Base-by-base conservation (phyloP, 2,113 vertebrate species). In the Tetrao urogallus region DNA sequence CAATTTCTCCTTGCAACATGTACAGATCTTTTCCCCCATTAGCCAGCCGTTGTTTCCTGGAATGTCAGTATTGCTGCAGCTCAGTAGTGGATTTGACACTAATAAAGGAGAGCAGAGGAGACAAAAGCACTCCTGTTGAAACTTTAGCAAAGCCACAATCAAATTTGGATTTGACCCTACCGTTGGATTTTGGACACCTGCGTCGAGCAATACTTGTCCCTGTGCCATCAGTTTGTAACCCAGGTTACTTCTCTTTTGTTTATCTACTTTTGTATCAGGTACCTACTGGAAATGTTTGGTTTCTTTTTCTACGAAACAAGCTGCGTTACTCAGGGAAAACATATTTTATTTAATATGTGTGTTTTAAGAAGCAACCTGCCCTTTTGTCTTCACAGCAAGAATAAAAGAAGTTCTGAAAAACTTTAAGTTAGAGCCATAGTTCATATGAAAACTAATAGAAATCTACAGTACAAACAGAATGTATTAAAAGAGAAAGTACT, bases 91-190 rank as follows among this genome's bases (percentile, higher is more conserved):
- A 36, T 81, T 88, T 88, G 82, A 91, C 57, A 54, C 8, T 92
- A 73, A 93, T 91, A 89, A 67, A 88, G 91, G 52, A 87, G 93
- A 82, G 56, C 60, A 82, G 79, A 65, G 56, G 56, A 87, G 64
- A 74, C 79, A 92, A 85, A 94, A 86, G 34, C 72, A 48, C 88
- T 74, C 17, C 19, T 72, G 3, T 67, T 80, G 61, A 72, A 86
- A 83, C 42, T 86, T 75, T 69, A 82, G 43, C 75, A 91, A 89
- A 94, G 61, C 60, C 7, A 1, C 47, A 61, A 60, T 65, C 34
- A 72, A 71, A 43, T 71, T n/a, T 0, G 12, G 43, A n/a, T 92
- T 83, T 90, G 65, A 80, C 32, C 64, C 13, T 40, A n/a, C 8
- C 27, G 22, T 16, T 91, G 52, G 6, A 13, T 77, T 93, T 83